These are phyloP conservation scores for Peucedramus taeniatus DNA, from an alignment of 2,113 vertebrate species.

Conservation along the genomic window DNA sequence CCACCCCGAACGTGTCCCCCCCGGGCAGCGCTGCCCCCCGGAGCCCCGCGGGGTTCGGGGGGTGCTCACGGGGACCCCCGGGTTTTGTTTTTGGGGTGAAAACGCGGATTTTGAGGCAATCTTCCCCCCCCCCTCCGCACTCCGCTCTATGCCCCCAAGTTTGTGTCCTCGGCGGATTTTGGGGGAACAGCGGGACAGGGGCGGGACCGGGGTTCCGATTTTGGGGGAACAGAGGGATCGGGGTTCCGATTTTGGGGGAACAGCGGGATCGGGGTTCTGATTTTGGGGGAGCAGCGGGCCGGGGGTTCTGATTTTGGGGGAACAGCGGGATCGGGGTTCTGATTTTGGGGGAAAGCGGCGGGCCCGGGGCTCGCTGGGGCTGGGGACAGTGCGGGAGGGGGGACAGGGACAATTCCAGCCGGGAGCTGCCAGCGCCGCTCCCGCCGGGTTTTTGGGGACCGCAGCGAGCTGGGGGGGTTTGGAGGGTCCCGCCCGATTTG, in stretches of 20 bases:
- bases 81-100: not conserved
- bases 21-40: no score
- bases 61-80: not conserved
- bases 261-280: no score
- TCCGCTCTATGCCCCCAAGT: not conserved
- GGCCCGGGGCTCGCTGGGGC: not conserved
- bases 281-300: not conserved
- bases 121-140: no score
- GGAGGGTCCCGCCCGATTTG: constrained; percentile 48
- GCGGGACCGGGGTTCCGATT: not conserved
- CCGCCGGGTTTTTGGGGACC: not conserved
- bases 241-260: not conserved
- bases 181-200: no score
- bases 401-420: not conserved
- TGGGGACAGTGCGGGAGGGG: not conserved
- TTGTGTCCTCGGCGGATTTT: not conserved
- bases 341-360: not conserved
- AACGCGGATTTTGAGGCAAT: not conserved
- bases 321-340: fast-evolving
- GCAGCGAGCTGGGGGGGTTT: not conserved
- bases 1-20: no score
- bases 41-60: no score
- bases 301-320: not conserved
- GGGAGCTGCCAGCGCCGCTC: not conserved
- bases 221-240: not conserved